Conservation (phyloP, 2,797 vertebrate species). For the Merluccius polli region DNA sequence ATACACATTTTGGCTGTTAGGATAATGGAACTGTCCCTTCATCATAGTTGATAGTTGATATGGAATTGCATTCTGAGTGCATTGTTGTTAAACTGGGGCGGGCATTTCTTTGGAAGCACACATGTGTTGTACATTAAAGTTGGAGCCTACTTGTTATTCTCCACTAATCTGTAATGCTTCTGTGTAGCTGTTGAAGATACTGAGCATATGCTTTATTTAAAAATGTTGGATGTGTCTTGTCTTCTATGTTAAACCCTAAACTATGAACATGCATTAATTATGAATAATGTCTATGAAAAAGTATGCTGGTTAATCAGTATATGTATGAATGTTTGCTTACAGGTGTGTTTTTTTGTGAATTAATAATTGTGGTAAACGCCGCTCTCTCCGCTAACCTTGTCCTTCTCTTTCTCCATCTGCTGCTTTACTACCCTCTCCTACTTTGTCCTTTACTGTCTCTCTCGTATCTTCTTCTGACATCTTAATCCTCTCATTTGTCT, state of each 20-base stretch:
- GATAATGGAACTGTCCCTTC: too few relatives aligned
- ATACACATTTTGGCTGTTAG: too few relatives aligned
- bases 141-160: not conserved
- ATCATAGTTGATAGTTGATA: too few relatives aligned
- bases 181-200: not conserved
- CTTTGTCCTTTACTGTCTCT: not conserved
- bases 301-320: not conserved
- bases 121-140: not conserved
- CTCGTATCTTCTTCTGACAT: not conserved
- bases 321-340: not conserved
- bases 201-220: not conserved
- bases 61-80: not conserved
- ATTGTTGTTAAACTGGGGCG: not conserved
- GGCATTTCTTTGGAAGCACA: not conserved
- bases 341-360: not conserved
- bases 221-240: not conserved
- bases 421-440: not conserved
- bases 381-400: not conserved
- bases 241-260: not conserved
- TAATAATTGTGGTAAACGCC: not conserved
- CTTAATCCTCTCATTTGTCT: not conserved
- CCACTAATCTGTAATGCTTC: not conserved
- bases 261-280: not conserved
- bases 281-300: not conserved
- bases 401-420: not conserved